Evolutionary conservation across 2,888 invertebrate genomes (phyloP).

Genomic region (Polyommatus icarus): DNA sequence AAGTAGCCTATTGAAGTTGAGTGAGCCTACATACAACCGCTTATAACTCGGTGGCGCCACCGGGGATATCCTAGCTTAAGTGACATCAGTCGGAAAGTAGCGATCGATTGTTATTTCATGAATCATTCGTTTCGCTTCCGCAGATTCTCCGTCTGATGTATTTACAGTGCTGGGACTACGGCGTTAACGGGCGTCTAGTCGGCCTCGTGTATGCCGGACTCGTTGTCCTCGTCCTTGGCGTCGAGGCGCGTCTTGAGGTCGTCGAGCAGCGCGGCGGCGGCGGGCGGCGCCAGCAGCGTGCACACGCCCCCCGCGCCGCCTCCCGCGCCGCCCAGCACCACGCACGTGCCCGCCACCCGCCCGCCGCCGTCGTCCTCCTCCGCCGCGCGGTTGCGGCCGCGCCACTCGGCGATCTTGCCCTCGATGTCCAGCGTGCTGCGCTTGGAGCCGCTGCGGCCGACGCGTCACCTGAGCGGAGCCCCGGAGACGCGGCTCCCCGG

Average conservation of each 20-base stretch:
- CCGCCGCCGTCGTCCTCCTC: conserved; percentile 39
- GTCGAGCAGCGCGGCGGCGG: conserved; percentile 60
- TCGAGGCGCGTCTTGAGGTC: conserved; percentile 71
- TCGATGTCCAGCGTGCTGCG: conserved; percentile 78
- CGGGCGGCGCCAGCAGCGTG: conserved; percentile 60
- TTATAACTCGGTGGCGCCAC: neutral
- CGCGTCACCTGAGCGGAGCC: neutral
- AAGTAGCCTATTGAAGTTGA: no score
- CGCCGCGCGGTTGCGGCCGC: conserved; percentile 54
- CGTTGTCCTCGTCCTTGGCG: conserved; percentile 72
- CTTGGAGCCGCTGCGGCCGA: conserved; percentile 64
- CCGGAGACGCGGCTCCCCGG: neutral
- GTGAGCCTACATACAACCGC: neutral
- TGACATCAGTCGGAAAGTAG: neutral
- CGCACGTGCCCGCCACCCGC: conserved; percentile 39
- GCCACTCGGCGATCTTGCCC: conserved; percentile 76
- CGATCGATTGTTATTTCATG: neutral
- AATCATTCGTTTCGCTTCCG: neutral
- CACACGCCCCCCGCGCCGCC: conserved; percentile 50
- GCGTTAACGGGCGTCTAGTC: conserved; percentile 50
- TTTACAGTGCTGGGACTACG: neutral
- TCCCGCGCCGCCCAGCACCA: conserved; percentile 34
- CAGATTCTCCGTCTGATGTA: neutral
- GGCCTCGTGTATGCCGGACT: conserved; percentile 74
- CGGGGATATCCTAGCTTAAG: neutral